Base-by-base conservation (phyloP, 2,888 invertebrate species). In the Enchytraeus crypticus region DNA sequence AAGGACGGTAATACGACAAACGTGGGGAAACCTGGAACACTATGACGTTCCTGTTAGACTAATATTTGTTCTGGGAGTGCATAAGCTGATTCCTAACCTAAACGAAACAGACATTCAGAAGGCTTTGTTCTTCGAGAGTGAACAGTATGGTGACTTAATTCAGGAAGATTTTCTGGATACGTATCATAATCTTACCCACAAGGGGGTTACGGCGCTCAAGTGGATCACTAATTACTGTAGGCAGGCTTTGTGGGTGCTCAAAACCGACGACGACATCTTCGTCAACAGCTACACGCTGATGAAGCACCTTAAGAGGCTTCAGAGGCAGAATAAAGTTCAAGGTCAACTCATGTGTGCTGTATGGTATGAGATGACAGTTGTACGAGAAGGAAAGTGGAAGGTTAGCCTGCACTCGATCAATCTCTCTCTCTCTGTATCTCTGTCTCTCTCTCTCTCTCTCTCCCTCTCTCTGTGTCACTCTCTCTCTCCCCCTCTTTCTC, bases 191-290 rank as follows among this genome's bases (percentile, higher is more conserved):
- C 71, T 81, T 30, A 80, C 80, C 1, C 79, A 79, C 69, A 81
- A 81, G 70, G 80, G 65, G 43, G 72, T 81, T 21, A 76, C 79
- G 61, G 80, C 77, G 1, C 64, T 77, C n/a, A 75, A 79, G 64
- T 81, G 81, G 81, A 73, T 78, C 3, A 69, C 75, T 1, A 69
- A 66, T 23, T 73, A 73, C 65, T 81, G 81, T 68, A 66, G 64
- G 5, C 67, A 74, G 47, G 74, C 76, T 0, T 67, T 68, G 23
- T 79, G 72, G 66, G 71, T 81, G 5, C 71, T 81, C 26, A 81
- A 81, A 68, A 74, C 79, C 0, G 81, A 81, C 61, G 81, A 81
- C 66, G 81, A 81, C 61, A 80, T 81, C 53, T 74, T 81, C 60
- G 75, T 81, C 21, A 80, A 81, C 61, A 73, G 78, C 76, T 77